Evolutionary conservation across 2,113 vertebrate genomes (phyloP).

Genomic region (Psilopogon haemacephalus): DNA sequence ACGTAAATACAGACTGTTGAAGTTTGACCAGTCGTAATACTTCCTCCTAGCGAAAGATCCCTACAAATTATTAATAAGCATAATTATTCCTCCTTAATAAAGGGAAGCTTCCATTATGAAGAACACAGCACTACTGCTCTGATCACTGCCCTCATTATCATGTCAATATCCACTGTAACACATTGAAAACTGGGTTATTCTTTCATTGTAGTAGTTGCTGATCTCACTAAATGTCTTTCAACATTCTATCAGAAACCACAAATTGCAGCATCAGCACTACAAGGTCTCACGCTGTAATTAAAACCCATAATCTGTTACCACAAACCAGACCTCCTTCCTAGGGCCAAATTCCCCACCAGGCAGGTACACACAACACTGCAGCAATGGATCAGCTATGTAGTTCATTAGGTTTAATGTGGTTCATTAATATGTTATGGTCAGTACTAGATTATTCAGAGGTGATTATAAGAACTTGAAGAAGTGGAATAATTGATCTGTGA

Average conservation of each 20-base stretch:
- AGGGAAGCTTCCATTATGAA: neutral
- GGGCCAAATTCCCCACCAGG: neutral
- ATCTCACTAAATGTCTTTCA: neutral
- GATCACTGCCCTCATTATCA: neutral
- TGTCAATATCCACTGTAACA: neutral
- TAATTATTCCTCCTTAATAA: neutral
- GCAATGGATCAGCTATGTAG: neutral
- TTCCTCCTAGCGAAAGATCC: conserved; percentile 83
- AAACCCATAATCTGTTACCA: neutral
- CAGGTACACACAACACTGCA: neutral
- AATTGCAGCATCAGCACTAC: neutral
- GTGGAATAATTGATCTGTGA: neutral
- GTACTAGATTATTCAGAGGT: neutral
- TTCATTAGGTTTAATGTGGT: neutral
- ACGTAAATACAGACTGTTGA: conserved; percentile 88
- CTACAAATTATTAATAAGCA: conserved; percentile 68
- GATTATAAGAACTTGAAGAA: neutral
- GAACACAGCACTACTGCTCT: neutral
- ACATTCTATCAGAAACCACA: neutral
- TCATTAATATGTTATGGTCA: neutral
- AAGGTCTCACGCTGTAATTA: neutral
- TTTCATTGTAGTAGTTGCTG: neutral
- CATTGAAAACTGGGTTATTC: neutral
- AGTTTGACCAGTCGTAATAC: conserved; percentile 84
- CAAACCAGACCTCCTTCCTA: neutral